Percentiles rank a stretch among this genome's conserved stretches.
Conservation (phyloP, 2,113 vertebrate genomes). For the Arothron firmamentum region DNA sequence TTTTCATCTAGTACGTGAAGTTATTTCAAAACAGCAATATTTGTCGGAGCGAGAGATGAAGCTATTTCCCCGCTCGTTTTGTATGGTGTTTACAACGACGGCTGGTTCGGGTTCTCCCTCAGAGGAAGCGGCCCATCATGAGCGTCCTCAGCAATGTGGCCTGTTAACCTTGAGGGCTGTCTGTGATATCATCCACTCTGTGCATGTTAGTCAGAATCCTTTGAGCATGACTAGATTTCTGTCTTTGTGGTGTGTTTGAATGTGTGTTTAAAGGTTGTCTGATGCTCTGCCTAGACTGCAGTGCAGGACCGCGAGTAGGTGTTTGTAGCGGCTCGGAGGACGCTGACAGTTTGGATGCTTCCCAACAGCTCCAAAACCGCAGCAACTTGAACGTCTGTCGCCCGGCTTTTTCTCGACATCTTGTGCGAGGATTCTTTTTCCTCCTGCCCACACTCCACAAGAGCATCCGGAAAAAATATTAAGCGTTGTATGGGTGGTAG, state of each 20-base stretch:
- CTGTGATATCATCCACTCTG: conserved; percentile 31
- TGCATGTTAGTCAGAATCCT: not conserved
- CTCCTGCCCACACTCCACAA: not conserved
- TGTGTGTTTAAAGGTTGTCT: conserved; percentile 23
- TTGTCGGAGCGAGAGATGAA: conserved; percentile 15
- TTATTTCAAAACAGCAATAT: conserved; percentile 3
- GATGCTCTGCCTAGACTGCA: conserved; percentile 25
- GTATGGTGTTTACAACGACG: conserved; percentile 17
- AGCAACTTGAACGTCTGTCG: conserved; percentile 27
- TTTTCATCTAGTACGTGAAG: conserved; percentile 12
- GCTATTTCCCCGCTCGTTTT: conserved; percentile 9
- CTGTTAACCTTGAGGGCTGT: conserved; percentile 35
- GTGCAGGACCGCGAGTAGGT: conserved; percentile 15
- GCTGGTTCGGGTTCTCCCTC: conserved; percentile 27
- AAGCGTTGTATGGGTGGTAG: conserved; percentile 34
- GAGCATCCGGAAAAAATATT: conserved; percentile 20
- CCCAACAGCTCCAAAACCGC: conserved; percentile 20
- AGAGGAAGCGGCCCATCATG: conserved; percentile 11
- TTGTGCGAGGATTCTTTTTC: conserved; percentile 25
- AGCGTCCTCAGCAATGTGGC: conserved; percentile 6
- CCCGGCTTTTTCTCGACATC: conserved; percentile 8
- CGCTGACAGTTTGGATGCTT: conserved; percentile 20
- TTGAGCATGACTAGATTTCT: not conserved
- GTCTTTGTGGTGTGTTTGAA: not conserved
- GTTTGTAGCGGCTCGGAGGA: conserved; percentile 27